Evolutionary conservation across 2,113 vertebrate genomes (phyloP), one percentile per base, ranked within the genome.

Genomic region (Elephantulus edwardii): DNA sequence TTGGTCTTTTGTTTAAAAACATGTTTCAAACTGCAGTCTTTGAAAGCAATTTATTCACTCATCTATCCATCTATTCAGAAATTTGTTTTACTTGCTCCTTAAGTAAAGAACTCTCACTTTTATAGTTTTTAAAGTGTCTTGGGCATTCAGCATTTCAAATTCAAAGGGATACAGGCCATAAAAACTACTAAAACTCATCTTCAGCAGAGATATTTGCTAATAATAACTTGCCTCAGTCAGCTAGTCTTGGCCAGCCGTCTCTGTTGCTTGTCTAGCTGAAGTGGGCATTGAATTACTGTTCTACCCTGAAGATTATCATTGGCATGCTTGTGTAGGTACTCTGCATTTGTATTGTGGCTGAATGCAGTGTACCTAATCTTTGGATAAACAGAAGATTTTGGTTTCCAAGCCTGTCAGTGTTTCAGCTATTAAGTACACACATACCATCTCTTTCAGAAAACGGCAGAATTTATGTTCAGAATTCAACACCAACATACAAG

Each of bases 401-500:
- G 6, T 56, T 97, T 94, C 92, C 66, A 92, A 92, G 16, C 22
- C 44, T 81, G 16, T 76, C 77, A n/a, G 86, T 80, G 75, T 95
- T 96, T 95, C 87, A 96, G 5, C 56, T 46, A 68, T 94, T 95
- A 72, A 30, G 26, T 75, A 66, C 0, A 0, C 30, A 56, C 26
- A 42, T 94, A 60, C 78, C 78, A 42, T 56, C 56, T 92, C 22
- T 66, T 85, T 94, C 52, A 82, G 75, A 95, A 95, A 96, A 91
- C 0, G 19, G 12, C 62, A 62, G 33, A 90, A 95, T 93, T 92
- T 96, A 91, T 83, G 60, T 89, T 96, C 95, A 87, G 56, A 93
- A 92, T 78, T 96, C 90, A 97, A 82, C 79, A 96, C 72, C 79
- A 95, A 92, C n/a, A 89, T 86, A 78, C 46, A 92, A 88, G 54